Conservation (phyloP, 1,140 invertebrate genomes). For the Caerostris extrusa region DNA sequence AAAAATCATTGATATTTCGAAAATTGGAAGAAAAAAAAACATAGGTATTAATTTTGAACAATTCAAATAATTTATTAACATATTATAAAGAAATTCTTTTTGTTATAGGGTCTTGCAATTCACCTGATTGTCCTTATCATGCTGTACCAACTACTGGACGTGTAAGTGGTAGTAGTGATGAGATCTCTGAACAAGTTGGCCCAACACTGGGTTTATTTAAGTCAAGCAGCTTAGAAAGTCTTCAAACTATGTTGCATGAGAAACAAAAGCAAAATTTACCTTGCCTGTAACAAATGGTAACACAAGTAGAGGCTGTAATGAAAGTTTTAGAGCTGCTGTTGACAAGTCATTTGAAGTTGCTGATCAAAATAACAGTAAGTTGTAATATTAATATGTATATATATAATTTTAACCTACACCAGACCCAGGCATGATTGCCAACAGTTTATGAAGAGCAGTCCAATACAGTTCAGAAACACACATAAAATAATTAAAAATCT, state of each 20-base stretch:
- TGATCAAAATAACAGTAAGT: slow-evolving; percentile 34
- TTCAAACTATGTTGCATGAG: slow-evolving; percentile 93
- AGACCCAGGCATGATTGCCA: no score
- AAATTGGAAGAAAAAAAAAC: no score
- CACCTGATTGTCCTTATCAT: slow-evolving; percentile 78
- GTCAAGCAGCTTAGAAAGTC: slow-evolving; percentile 92
- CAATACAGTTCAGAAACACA: no score
- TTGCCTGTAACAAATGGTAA: slow-evolving; percentile 82
- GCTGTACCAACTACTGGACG: slow-evolving; percentile 50
- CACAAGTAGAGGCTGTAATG: slow-evolving; percentile 88
- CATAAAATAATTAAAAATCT: no score
- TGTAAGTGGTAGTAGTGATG: slow-evolving; percentile 36
- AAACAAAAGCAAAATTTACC: slow-evolving; percentile 82
- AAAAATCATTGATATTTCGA: no score
- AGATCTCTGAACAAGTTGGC: slow-evolving; percentile 82
- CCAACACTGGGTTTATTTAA: slow-evolving; percentile 91
- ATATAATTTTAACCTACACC: slow-evolving; percentile 84
- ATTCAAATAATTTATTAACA: no score
- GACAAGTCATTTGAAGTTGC: slow-evolving; percentile 86
- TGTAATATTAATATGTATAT: not conserved
- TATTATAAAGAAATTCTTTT: no score
- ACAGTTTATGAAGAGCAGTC: no score
- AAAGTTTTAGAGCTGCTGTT: slow-evolving; percentile 89
- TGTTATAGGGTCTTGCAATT: slow-evolving; percentile 72
- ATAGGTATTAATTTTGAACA: no score